Percentiles rank a stretch among this genome's conserved stretches.
phyloP scores from a whole-genome alignment of 2,888 invertebrate genomes.

The Laspeyria flexula region DNA sequence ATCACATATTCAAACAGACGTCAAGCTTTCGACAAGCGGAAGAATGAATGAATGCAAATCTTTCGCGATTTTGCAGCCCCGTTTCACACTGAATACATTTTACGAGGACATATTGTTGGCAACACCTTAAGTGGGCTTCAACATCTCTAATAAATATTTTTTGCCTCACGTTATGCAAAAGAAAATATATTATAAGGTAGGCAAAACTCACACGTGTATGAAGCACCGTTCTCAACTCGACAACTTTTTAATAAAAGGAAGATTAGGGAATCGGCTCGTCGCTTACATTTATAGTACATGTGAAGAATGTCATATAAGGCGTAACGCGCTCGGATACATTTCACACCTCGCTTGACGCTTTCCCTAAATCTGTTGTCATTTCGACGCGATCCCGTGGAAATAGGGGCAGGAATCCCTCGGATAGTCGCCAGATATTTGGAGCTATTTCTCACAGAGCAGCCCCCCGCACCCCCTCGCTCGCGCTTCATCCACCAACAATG shows the following conservation, averaged over 20 bases:
- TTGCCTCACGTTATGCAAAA: constrained; percentile 7
- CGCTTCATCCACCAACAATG: constrained; percentile 43
- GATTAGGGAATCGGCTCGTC: constrained; percentile 75
- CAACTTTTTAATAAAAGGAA: constrained; percentile 81
- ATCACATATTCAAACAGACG: constrained; percentile 76
- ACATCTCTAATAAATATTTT: constrained; percentile 31
- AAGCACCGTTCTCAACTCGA: constrained; percentile 51
- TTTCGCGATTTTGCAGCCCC: constrained; percentile 50
- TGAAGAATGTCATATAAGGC: constrained; percentile 83
- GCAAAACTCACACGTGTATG: constrained; percentile 30
- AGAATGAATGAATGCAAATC: constrained; percentile 66
- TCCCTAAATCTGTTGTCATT: constrained; percentile 85
- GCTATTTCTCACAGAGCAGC: constrained; percentile 78
- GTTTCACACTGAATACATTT: constrained; percentile 50
- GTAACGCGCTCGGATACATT: constrained; percentile 80
- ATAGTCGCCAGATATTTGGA: constrained; percentile 78
- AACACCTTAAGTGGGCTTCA: constrained; percentile 24
- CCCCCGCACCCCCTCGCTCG: constrained; percentile 37
- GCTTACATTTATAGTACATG: constrained; percentile 73
- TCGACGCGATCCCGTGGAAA: constrained; percentile 79
- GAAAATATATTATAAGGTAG: constrained; percentile 11
- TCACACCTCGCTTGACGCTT: constrained; percentile 83
- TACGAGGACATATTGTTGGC: constrained; percentile 38
- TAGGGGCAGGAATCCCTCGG: constrained; percentile 77
- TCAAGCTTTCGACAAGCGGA: constrained; percentile 60